Evolutionary conservation across 2,888 invertebrate genomes (phyloP), one percentile per base, ranked within the genome.

Genomic region (Podotricha telesiphe): DNA sequence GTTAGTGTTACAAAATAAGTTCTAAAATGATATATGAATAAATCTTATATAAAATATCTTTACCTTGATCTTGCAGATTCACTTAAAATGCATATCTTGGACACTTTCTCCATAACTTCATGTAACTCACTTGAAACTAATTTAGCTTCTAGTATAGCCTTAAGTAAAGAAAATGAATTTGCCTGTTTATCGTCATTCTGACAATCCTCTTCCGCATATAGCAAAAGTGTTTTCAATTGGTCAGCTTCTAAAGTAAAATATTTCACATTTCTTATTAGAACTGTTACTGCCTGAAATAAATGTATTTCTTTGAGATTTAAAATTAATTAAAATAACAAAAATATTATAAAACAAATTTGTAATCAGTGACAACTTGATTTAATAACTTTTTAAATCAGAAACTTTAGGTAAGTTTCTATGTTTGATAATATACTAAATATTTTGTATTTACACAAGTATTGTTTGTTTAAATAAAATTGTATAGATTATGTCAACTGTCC

Each of bases 151-250:
- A 99, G 90, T 72, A 98, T 96, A 0, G 98, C 96, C 88, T 97
- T 97, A 0, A 99, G 89, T 0, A 99, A 88, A 0, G 95, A 94
- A 82, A 99, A 99, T 0, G 98, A 98, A 47, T 97, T 97, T 0
- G 97, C 95, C 81, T 98, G 98, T 76, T 96, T 95, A 47, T 96
- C 96, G 56, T 95, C 94, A 78, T 97, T 97, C 80, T 97, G 95
- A 40, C 99, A 94, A 82, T 99, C 98, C 84, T 97, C 96, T 82
- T 99, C 98, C 0, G 97, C 96, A 79, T 98, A 99, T 0, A 97
- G 90, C 13, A 99, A 88, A 0, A 99, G 87, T 5, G 96, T 95
- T 84, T 97, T 96, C 11, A 98, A 87, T 83, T 99, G 98, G 3
- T 97, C 96, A 0, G 88, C 90, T 65, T 93, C 94, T 19, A 98